Percentiles rank a stretch among this genome's conserved stretches.
Conservation (phyloP, 2,888 invertebrate species). For the Agonum fuliginosum region DNA sequence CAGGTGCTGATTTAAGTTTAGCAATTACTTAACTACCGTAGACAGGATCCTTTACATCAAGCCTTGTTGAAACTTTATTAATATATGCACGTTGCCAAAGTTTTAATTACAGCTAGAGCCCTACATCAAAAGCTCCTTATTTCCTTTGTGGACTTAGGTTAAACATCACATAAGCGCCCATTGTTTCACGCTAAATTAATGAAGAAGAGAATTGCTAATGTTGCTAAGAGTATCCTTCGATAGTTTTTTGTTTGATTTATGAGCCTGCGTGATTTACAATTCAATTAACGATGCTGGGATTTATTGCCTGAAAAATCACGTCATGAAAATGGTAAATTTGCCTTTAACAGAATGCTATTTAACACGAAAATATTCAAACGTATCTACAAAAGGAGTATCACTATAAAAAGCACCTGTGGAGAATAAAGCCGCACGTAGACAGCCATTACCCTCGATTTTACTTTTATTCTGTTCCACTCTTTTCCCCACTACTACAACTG, state of each 20-base stretch:
- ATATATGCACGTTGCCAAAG: conserved; percentile 30
- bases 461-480: not conserved
- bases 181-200: not conserved
- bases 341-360: conserved; percentile 1
- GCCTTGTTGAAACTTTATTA: conserved; percentile 38
- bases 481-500: no score
- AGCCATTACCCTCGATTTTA: not conserved
- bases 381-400: not conserved
- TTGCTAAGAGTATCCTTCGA: not conserved
- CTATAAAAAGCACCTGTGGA: conserved; percentile 33
- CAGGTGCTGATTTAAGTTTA: conserved; percentile 44
- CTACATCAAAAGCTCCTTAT: conserved; percentile 34
- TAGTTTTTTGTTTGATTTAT: conserved; percentile 13
- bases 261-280: conserved; percentile 6
- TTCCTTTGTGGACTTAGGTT: conserved; percentile 14
- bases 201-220: not conserved
- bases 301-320: not conserved
- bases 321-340: not conserved
- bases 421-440: not conserved
- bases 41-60: conserved; percentile 4
- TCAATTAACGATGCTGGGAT: not conserved
- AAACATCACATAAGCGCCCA: not conserved
- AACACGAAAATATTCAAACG: conserved; percentile 22
- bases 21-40: conserved; percentile 36
- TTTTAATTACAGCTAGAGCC: conserved; percentile 25